Base-by-base conservation (phyloP, 2,888 invertebrate species). In the Pristionchus exspectatus region DNA sequence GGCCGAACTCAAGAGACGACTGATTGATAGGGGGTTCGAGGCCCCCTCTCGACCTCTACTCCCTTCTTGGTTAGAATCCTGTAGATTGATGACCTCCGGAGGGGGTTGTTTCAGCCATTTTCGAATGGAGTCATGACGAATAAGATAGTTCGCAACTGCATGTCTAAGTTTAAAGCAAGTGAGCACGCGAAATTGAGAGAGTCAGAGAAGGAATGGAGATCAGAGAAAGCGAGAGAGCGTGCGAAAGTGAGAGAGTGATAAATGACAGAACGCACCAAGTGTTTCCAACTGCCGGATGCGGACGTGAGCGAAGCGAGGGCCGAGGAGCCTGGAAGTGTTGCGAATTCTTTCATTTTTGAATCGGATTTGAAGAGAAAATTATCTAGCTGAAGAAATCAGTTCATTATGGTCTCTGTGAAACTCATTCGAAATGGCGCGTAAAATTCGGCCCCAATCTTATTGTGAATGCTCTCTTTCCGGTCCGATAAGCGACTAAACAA, bases 221-320 rank as follows among this genome's bases (percentile, higher is more conserved):
- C 24, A 63, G 63, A 63, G 63, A 63, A n/a, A 63, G 24, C 63
- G 38, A 74, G 74, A 74, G 74, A 74, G 74, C 7, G 38, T 38
- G 74, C 12, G 16, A 30, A 33, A 3, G 24, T 12, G 27, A 27
- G 72, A 33, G 72, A 72, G 72, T 21, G 33, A 74, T 21, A 33
- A 74, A 74, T 56, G 18, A 18, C 56, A n/a, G 14, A 85, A 59
- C 84, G 30, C 2, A 85, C 84, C 84, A 85, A 85, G n/a, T 85
- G 84, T 33, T 85, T 85, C 84, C 84, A 85, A 30, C n/a, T 50
- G 84, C 84, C 84, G 24, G 21, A 24, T 38, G 84, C 33, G 16
- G 84, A 85, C 56, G 84, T 50, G 84, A 59, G 59, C 33, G 59
- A 59, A 16, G 56, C 56, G 59, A 85, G 56, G 21, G 0, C 2